Evolutionary conservation across 2,113 vertebrate genomes (phyloP), one percentile per base, ranked within the genome.

Genomic region (Riparia riparia): DNA sequence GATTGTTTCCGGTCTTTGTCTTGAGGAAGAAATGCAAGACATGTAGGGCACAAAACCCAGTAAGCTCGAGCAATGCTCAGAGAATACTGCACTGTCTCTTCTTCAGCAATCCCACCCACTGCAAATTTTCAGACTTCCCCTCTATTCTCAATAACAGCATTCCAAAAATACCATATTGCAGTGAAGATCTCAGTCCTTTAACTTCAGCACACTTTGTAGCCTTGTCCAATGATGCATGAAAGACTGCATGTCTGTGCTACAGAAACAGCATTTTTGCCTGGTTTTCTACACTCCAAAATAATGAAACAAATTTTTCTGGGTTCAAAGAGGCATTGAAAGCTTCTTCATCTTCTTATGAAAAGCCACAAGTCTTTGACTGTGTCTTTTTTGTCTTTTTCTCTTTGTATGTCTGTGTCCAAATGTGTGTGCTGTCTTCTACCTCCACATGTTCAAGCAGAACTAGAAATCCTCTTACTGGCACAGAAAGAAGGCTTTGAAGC

Each of bases 381-480:
- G 32, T 34, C n/a, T 37, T 37, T 37, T 37, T 37, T 13, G 6
- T 22, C 19, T 71, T 88, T 50, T 63, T 45, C 24, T 81, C 21
- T 70, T 71, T 39, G 22, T 13, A 45, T 3, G 5, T 6, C 17
- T 7, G 5, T 5, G 10, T 28, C 20, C 61, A 72, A 79, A 82
- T 1, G 5, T 1, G 2, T 15, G 37, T 0, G 0, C 12, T 24
- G 39, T 12, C 45, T 82, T 91, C 47, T 21, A 58, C 31, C 29
- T 34, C 28, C 1, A 2, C 32, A 5, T 39, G 31, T 71, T 68
- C 16, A 45, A 58, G 71, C 16, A 60, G 83, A 94, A 64, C 29
- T 69, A 83, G 26, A 80, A 90, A 83, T 42, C 49, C 17, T 42
- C 15, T 45, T 68, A 20, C 18, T 42, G 37, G 53, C 68, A 72